These are phyloP conservation scores for Rhinopomastus cyanomelas DNA, from an alignment of 2,113 vertebrate species.

Conservation along the genomic window DNA sequence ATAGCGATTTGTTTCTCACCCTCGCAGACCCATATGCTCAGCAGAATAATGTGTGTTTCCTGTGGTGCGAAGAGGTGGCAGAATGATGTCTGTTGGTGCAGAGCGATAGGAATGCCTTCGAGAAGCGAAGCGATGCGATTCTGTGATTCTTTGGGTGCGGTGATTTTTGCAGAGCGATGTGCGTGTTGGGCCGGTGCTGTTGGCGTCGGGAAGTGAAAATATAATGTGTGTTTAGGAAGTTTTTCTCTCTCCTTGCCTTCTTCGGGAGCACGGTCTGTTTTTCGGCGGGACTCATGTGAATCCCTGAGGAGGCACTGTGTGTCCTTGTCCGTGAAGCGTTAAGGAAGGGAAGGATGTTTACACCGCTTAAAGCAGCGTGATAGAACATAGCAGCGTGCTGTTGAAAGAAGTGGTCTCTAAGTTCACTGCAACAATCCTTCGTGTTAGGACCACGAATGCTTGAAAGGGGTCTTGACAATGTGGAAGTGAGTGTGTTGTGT, in stretches of 20 bases:
- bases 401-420: not conserved
- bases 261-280: not conserved
- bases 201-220: rapidly evolving
- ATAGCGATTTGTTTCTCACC: too few relatives aligned
- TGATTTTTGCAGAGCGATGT: too few relatives aligned
- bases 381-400: not conserved
- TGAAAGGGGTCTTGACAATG: not conserved
- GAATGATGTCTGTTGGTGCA: too few relatives aligned
- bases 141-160: too few relatives aligned
- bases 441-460: not conserved
- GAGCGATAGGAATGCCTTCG: too few relatives aligned
- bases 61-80: too few relatives aligned
- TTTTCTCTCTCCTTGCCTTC: too few relatives aligned
- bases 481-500: not conserved
- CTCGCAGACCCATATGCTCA: too few relatives aligned
- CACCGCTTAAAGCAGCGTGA: not conserved
- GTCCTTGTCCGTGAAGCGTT: rapidly evolving
- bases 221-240: rapidly evolving
- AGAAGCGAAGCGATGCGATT: too few relatives aligned
- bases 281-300: not conserved
- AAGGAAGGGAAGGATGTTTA: not conserved
- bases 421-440: rapidly evolving
- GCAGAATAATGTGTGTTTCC: too few relatives aligned
- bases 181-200: rapidly evolving
- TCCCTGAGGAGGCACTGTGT: rapidly evolving